These are phyloP conservation scores for Dysdera silvatica DNA, from an alignment of 1,140 invertebrate genomes.

Conservation along the genomic window DNA sequence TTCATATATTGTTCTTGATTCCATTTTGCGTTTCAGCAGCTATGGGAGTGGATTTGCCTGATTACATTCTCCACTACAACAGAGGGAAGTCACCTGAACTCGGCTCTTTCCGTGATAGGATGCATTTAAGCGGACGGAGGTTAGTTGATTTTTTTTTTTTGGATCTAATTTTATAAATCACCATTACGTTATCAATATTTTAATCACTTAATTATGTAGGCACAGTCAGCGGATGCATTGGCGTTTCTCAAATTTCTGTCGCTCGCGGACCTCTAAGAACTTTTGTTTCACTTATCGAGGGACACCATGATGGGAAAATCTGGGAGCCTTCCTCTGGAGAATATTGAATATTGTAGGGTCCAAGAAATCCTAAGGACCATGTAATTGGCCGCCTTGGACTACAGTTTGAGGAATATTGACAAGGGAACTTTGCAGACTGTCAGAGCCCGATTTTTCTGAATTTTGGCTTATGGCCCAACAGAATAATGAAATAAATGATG, in stretches of 20 bases:
- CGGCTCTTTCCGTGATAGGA: constrained; percentile 31
- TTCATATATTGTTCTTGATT: too few relatives aligned
- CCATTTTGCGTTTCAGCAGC: constrained; percentile 20
- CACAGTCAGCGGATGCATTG: not conserved
- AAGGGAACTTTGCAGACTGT: not conserved
- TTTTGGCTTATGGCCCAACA: too few relatives aligned
- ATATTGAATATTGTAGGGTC: not conserved
- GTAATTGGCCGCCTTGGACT: not conserved
- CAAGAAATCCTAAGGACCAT: not conserved
- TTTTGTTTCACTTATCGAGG: not conserved
- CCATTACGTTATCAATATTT: not conserved
- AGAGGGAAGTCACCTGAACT: constrained; percentile 29
- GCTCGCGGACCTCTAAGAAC: not conserved
- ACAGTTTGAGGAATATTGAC: not conserved
- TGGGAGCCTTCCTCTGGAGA: not conserved
- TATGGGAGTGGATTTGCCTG: constrained; percentile 34
- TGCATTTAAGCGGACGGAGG: constrained; percentile 31
- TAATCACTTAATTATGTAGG: not conserved
- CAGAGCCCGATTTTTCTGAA: too few relatives aligned
- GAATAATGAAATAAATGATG: too few relatives aligned
- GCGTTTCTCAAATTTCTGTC: too few relatives aligned
- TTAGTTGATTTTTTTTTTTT: not conserved
- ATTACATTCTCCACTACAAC: constrained; percentile 33
- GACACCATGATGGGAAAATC: not conserved
- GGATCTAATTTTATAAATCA: not conserved